These are phyloP conservation scores for Chromoteleia sp. DNA, from an alignment of 2,888 invertebrate species.

Conservation along the genomic window DNA sequence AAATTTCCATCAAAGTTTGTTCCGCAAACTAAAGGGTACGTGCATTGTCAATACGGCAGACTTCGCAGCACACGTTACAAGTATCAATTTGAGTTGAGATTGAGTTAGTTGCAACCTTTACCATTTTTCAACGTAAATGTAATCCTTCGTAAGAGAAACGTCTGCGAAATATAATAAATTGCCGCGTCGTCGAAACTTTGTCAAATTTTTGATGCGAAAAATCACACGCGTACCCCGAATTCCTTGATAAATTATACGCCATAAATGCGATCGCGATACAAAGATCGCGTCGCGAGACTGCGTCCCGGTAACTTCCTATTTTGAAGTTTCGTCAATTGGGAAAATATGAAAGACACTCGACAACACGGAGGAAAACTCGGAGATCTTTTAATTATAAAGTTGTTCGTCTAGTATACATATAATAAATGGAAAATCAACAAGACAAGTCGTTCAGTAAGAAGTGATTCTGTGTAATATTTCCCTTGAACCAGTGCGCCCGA, in stretches of 20 bases:
- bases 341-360: neutral
- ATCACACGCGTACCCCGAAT: neutral
- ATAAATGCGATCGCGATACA: neutral
- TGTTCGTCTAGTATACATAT: conserved; percentile 11
- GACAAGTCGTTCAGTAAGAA: neutral
- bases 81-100: conserved; percentile 17
- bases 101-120: neutral
- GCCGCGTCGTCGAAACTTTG: neutral
- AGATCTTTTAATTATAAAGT: conserved; percentile 29
- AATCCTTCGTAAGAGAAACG: neutral
- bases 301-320: no score
- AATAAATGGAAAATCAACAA: conserved; percentile 35
- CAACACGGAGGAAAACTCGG: neutral
- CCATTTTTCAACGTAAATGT: conserved; percentile 5
- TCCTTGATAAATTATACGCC: neutral
- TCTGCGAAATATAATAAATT: neutral
- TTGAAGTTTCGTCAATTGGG: neutral
- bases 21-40: conserved; percentile 12
- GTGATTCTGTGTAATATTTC: conserved; percentile 22
- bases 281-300: no score
- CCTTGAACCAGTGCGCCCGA: conserved; percentile 17
- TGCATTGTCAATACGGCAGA: neutral
- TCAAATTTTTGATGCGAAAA: neutral
- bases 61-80: neutral
- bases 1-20: conserved; percentile 13